Percentiles rank a stretch among this genome's conserved stretches.
These are phyloP conservation scores for Drosophila maculinotata DNA, from an alignment of 2,888 invertebrate species.

Conservation along the genomic window DNA sequence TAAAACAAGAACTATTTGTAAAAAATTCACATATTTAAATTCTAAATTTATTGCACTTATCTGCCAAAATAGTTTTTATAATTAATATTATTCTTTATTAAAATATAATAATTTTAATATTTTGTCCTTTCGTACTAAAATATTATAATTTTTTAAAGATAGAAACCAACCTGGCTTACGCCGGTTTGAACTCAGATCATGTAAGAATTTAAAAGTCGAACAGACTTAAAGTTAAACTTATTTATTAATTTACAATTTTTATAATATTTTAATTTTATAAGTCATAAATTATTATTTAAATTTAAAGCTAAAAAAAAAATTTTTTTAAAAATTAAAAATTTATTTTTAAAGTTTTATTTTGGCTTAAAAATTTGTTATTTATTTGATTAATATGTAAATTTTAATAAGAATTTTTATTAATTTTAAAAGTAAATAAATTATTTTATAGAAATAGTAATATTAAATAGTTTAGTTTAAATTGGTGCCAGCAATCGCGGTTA, in stretches of 20 bases:
- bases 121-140: slow-evolving; percentile 93
- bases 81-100: slow-evolving; percentile 82
- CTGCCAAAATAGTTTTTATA: slow-evolving; percentile 87
- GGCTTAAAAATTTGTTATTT: slow-evolving; percentile 85
- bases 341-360: slow-evolving; percentile 85
- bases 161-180: slow-evolving; percentile 94
- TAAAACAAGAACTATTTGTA: slow-evolving; percentile 87
- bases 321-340: no score
- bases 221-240: slow-evolving; percentile 87
- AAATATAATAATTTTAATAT: slow-evolving; percentile 86
- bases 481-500: slow-evolving; percentile 90
- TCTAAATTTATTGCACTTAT: slow-evolving; percentile 90
- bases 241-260: slow-evolving; percentile 13
- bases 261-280: slow-evolving; percentile 10
- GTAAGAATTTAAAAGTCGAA: slow-evolving; percentile 93
- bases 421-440: slow-evolving; percentile 85
- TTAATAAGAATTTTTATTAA: slow-evolving; percentile 84
- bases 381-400: slow-evolving; percentile 87
- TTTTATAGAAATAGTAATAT: slow-evolving; percentile 87
- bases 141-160: slow-evolving; percentile 88
- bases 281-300: slow-evolving; percentile 8
- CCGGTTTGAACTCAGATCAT: slow-evolving; percentile 96
- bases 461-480: slow-evolving; percentile 85
- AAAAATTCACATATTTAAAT: slow-evolving; percentile 87
- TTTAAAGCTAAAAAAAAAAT: slow-evolving; percentile 9